These are phyloP conservation scores for Horisme vitalbata DNA, from an alignment of 2,888 invertebrate genomes.

Conservation along the genomic window DNA sequence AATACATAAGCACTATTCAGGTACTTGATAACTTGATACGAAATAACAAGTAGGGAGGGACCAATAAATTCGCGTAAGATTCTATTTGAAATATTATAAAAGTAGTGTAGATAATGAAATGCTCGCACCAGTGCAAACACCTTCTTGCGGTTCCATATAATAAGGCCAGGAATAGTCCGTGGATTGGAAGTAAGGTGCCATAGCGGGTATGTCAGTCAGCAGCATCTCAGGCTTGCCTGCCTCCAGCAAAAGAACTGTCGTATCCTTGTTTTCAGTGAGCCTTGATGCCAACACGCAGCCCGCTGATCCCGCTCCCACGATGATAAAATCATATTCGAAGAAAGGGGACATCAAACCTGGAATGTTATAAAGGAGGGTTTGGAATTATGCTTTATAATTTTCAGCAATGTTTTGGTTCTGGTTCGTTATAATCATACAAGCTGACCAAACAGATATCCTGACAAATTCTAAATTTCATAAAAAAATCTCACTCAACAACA, in stretches of 20 bases:
- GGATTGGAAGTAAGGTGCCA: slow-evolving; percentile 82
- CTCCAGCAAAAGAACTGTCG: slow-evolving; percentile 66
- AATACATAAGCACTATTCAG: too few relatives aligned
- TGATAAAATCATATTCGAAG: slow-evolving; percentile 79
- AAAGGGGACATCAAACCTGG: slow-evolving; percentile 54
- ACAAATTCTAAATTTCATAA: too few relatives aligned
- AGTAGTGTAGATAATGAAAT: too few relatives aligned
- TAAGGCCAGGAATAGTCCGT: slow-evolving; percentile 88
- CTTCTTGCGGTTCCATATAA: slow-evolving; percentile 84
- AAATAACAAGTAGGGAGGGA: too few relatives aligned
- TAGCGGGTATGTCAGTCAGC: slow-evolving; percentile 80
- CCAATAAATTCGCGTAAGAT: too few relatives aligned
- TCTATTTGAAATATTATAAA: too few relatives aligned
- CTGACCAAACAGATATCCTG: too few relatives aligned
- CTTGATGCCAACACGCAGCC: slow-evolving; percentile 79
- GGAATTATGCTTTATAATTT: neutral
- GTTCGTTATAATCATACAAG: too few relatives aligned
- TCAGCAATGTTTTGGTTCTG: too few relatives aligned
- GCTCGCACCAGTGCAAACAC: slow-evolving; percentile 83
- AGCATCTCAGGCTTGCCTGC: slow-evolving; percentile 72
- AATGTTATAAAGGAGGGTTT: slow-evolving; percentile 25
- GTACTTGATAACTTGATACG: too few relatives aligned
- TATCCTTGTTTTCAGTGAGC: slow-evolving; percentile 64
- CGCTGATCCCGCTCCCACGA: slow-evolving; percentile 83
- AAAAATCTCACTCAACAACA: too few relatives aligned